Conservation (phyloP, 2,797 vertebrate species). For the Gallinago stenura region DNA sequence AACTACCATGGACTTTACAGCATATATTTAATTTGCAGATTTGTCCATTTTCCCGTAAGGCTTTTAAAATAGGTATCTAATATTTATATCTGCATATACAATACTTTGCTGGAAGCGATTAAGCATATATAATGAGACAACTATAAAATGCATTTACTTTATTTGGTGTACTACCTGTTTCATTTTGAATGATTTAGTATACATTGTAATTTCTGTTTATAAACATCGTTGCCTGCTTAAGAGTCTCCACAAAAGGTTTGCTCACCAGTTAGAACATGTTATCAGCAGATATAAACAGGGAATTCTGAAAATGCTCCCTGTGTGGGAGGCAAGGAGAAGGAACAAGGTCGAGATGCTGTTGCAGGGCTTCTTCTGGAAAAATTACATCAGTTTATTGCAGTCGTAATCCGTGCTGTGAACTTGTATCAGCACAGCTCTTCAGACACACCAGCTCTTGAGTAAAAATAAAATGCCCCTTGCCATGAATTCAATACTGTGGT, state of each 20-base stretch:
- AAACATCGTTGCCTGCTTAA: background rate
- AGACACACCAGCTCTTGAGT: background rate
- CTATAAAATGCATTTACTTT: conserved; percentile 9
- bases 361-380: background rate
- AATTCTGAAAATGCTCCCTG: background rate
- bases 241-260: background rate
- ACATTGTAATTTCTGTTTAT: background rate
- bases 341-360: background rate
- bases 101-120: background rate
- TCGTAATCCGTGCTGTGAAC: background rate
- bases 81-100: conserved; percentile 22
- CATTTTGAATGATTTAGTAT: background rate
- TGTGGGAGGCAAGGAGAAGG: background rate
- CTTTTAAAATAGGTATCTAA: background rate
- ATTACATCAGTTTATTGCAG: background rate
- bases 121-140: conserved; percentile 28
- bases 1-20: background rate
- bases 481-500: background rate
- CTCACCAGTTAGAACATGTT: background rate
- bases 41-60: conserved; percentile 33
- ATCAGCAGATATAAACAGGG: background rate
- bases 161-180: background rate
- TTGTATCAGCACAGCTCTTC: background rate
- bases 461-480: background rate
- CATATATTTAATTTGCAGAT: background rate